These are phyloP conservation scores for Prunella strophiata DNA, from an alignment of 2,797 vertebrate genomes.

Conservation along the genomic window DNA sequence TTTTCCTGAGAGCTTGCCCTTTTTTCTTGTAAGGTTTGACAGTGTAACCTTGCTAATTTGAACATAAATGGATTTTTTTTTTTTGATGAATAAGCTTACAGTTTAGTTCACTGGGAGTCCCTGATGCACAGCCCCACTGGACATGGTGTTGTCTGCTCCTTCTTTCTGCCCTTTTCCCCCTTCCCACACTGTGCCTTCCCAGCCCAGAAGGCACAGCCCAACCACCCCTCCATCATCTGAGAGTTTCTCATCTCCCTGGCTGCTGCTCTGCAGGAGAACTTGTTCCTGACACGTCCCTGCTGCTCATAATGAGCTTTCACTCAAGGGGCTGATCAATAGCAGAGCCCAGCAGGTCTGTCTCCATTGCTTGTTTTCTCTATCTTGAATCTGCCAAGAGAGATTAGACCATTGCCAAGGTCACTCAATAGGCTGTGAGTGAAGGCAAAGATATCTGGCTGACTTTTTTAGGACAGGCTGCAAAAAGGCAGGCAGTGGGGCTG, in stretches of 20 bases:
- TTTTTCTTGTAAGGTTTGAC: neutral
- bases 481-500: slow-evolving; percentile 27
- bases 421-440: slow-evolving; percentile 64
- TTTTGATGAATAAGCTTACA: neutral
- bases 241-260: neutral
- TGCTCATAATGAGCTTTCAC: slow-evolving; percentile 77
- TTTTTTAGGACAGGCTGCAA: slow-evolving; percentile 58
- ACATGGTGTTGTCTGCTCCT: rapidly evolving
- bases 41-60: neutral
- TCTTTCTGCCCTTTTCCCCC: neutral
- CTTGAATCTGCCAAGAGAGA: slow-evolving; percentile 79
- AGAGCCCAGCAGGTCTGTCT: slow-evolving; percentile 76
- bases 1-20: neutral
- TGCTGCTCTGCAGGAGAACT: slow-evolving; percentile 42
- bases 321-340: slow-evolving; percentile 79
- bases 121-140: neutral
- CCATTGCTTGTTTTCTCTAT: slow-evolving; percentile 78
- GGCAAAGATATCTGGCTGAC: slow-evolving; percentile 58
- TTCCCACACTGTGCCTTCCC: neutral
- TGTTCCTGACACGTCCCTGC: slow-evolving; percentile 49
- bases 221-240: rapidly evolving
- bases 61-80: rapidly evolving
- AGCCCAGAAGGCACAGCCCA: too few relatives aligned
- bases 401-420: slow-evolving; percentile 79
- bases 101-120: neutral